Percentiles rank a stretch among this genome's conserved stretches.
phyloP scores from a whole-genome alignment of 2,113 vertebrate species.

The Onychostruthus taczanowskii region DNA sequence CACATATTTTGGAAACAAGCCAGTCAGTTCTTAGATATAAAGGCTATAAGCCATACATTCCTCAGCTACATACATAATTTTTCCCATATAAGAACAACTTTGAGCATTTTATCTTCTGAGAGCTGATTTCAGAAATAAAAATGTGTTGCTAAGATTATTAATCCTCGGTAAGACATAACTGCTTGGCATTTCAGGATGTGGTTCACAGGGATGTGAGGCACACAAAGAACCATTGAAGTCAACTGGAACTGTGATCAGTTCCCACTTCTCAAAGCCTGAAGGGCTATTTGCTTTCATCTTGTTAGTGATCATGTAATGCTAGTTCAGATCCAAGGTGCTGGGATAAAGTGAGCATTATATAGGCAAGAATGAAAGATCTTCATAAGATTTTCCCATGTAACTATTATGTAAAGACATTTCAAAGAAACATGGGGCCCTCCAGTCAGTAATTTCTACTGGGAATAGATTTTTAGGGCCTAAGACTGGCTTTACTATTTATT shows the following conservation, averaged over 20 bases:
- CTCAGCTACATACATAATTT: background rate
- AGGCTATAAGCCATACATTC: background rate
- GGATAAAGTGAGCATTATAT: constrained; percentile 24
- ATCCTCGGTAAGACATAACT: background rate
- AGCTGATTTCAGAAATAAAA: constrained; percentile 1
- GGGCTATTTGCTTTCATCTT: constrained; percentile 35
- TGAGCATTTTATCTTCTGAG: background rate
- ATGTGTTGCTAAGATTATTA: background rate
- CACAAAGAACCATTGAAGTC: constrained; percentile 4
- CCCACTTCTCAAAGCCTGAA: background rate
- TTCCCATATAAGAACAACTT: background rate
- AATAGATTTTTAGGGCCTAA: constrained; percentile 10
- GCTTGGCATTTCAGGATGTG: background rate
- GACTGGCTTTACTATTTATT: constrained; percentile 8
- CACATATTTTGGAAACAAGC: background rate
- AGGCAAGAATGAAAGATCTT: constrained; percentile 27
- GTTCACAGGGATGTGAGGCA: background rate
- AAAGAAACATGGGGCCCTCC: background rate
- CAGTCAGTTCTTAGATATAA: background rate
- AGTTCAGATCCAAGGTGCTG: background rate
- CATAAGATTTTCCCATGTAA: constrained; percentile 3
- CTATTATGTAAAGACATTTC: constrained; percentile 22
- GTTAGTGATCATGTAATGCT: background rate
- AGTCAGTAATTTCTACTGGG: background rate
- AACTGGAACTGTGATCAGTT: background rate